Conservation (phyloP, 2,113 vertebrate species). For the Microcebus jonahi region DNA sequence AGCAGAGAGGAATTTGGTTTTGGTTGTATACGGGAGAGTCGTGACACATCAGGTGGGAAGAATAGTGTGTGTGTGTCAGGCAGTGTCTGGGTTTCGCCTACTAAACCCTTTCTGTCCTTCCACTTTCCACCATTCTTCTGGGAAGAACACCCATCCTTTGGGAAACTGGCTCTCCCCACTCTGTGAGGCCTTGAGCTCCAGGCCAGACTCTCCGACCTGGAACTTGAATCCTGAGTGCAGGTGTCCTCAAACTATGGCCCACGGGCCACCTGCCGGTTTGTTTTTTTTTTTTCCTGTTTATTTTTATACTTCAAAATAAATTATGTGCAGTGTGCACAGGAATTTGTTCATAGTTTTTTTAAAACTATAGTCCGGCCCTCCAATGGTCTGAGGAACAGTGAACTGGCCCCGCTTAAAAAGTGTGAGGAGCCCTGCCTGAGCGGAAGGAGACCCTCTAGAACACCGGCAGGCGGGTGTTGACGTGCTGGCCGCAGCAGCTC, state of each 20-base stretch:
- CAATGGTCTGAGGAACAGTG: too few species aligned
- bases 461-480: not conserved
- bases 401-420: too few species aligned
- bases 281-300: too few species aligned
- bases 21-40: not conserved
- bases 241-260: too few species aligned
- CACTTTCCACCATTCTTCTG: not conserved
- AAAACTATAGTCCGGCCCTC: too few species aligned
- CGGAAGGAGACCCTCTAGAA: not conserved
- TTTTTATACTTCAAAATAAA: too few species aligned
- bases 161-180: not conserved
- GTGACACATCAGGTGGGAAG: not conserved
- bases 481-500: too few species aligned
- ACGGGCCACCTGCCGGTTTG: too few species aligned
- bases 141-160: not conserved
- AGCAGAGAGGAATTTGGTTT: not conserved
- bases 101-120: not conserved
- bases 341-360: too few species aligned
- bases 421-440: too few species aligned
- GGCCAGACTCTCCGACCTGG: not conserved
- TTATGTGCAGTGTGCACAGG: too few species aligned
- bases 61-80: not conserved
- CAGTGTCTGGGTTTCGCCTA: not conserved
- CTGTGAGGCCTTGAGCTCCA: not conserved
- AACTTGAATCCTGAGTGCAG: not conserved